Percentiles rank a stretch among this genome's conserved stretches.
phyloP scores from a whole-genome alignment of 2,113 vertebrate species.

The Etheostoma cragini region DNA sequence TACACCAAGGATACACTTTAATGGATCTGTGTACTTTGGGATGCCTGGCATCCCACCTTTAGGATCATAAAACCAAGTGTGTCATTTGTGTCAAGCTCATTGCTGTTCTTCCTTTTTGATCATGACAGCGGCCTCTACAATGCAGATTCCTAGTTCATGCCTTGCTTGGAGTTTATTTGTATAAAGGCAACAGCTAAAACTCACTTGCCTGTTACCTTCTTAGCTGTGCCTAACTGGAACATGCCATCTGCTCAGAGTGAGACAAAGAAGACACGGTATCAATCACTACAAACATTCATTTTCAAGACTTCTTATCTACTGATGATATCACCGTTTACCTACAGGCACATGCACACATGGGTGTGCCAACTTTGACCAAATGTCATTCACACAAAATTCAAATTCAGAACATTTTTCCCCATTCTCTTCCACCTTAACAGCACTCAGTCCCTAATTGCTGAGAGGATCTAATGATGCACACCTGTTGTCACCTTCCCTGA shows the following conservation, averaged over 20 bases:
- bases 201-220: background rate
- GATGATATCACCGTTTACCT: background rate
- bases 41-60: slow-evolving; percentile 24
- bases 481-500: background rate
- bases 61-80: background rate
- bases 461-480: slow-evolving; percentile 7
- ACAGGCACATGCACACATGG: background rate
- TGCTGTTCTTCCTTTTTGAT: slow-evolving; percentile 16
- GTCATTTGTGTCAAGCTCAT: slow-evolving; percentile 27
- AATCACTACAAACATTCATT: background rate
- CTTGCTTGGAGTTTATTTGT: background rate
- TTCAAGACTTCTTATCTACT: too few species aligned
- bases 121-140: background rate
- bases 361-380: background rate
- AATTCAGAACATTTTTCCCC: background rate
- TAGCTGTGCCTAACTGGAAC: background rate
- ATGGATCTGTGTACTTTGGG: slow-evolving; percentile 25
- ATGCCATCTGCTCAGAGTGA: background rate
- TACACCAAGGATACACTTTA: background rate
- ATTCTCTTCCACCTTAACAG: background rate
- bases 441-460: background rate
- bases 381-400: background rate
- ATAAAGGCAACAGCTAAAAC: background rate
- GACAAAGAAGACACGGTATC: too few species aligned
- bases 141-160: background rate